Evolutionary conservation across 1,140 invertebrate genomes (phyloP), one percentile per base, ranked within the genome.

Genomic region (Carposina sasakii): DNA sequence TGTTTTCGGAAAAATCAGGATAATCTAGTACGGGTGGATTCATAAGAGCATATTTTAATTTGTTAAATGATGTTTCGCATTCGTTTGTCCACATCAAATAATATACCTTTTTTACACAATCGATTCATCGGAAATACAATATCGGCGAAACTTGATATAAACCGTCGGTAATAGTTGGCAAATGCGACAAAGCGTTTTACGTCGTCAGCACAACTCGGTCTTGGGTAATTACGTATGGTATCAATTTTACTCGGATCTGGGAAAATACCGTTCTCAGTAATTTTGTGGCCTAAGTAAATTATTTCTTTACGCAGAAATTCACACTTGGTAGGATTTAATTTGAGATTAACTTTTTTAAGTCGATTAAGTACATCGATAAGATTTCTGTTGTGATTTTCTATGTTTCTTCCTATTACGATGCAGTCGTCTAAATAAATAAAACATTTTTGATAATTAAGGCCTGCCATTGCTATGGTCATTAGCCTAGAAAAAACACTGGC

Each of bases 171-270:
- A 22, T 67, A 76, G 28, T 52, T 50, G 4, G 58, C 48, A 15
- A 75, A 48, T 1, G 61, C 67, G 6, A 71, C 43, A 49, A 76
- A 73, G 10, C 44, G 40, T 47, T 57, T 45, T 2, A 63, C 26
- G 19, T 55, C 44, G 19, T 56, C 43, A 24, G 48, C 15, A 41
- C 50, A 56, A 20, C 15, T 60, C 3, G 59, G 85, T 17, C 20
- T 16, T 8, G 60, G 53, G 37, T 53, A 65, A 21, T 67, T 51
- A 15, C 21, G 10, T 15, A 73, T 45, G 16, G 52, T 54, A 37
- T 57, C 39, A 54, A 26, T 15, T 42, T 42, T 42, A 15, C 15
- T 8, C 21, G 41, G 41, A 22, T 43, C 26, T n/a, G 41, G 54
- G 42, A 17, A 13, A 23, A 62, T 54, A 8, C 72, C 64, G 8